Conservation (phyloP, 2,888 invertebrate genomes). For the Patella ulyssiponensis region DNA sequence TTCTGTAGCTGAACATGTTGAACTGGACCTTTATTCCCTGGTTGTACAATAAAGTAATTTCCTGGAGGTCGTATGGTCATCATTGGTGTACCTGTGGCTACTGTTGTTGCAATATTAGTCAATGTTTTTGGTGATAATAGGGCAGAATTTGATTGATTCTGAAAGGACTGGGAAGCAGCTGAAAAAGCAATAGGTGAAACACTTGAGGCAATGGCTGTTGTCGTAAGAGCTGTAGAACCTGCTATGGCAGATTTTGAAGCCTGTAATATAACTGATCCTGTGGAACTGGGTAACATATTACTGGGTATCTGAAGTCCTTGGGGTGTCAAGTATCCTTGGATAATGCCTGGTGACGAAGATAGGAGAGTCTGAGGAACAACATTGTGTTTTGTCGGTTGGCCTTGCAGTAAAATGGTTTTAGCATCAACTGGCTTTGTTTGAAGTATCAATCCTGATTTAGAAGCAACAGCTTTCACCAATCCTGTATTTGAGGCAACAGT, state of each 20-base stretch:
- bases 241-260: neutral
- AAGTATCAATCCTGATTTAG: constrained; percentile 17
- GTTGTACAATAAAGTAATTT: neutral
- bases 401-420: constrained; percentile 25
- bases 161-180: neutral
- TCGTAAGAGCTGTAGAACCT: neutral
- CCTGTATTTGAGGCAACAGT: constrained; percentile 12
- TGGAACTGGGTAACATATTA: constrained; percentile 8
- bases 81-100: neutral
- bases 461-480: constrained; percentile 15
- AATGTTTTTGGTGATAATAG: neutral
- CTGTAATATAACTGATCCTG: constrained; percentile 13
- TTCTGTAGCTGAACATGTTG: neutral
- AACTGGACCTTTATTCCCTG: neutral
- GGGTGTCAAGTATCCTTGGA: constrained; percentile 54
- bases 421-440: constrained; percentile 8
- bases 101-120: neutral
- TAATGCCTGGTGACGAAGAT: constrained; percentile 42
- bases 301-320: constrained; percentile 49
- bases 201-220: neutral
- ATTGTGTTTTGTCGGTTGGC: constrained; percentile 49
- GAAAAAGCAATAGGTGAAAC: neutral
- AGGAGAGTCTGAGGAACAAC: constrained; percentile 44
- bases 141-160: too few species aligned
- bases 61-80: neutral